phyloP scores from a whole-genome alignment of 2,888 invertebrate species.

The Tetragonula carbonaria region DNA sequence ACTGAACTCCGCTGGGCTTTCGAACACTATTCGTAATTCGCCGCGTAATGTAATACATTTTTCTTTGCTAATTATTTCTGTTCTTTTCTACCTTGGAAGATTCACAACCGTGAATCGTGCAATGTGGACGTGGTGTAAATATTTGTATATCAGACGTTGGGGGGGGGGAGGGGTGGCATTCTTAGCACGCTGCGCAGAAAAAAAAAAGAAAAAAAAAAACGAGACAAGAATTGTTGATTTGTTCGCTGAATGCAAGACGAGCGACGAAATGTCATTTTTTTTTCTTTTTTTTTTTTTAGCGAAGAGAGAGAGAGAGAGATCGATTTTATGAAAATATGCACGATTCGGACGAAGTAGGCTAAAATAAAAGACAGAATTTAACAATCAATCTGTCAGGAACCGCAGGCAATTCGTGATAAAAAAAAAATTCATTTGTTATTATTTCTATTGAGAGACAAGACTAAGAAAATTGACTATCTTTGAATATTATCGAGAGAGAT shows the following conservation, averaged over 20 bases:
- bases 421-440: no score
- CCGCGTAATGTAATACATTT: no score
- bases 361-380: no score
- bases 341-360: no score
- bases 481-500: no score
- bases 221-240: background rate
- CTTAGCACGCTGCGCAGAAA: constrained; percentile 23
- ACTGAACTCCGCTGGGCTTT: constrained; percentile 2
- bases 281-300: no score
- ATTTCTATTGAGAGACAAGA: no score
- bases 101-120: constrained; percentile 47
- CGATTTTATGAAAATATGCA: no score
- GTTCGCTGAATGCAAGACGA: constrained; percentile 4
- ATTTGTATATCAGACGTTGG: constrained; percentile 46
- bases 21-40: constrained; percentile 18
- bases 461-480: no score
- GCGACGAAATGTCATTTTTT: background rate
- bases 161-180: constrained; percentile 8
- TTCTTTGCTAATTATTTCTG: background rate
- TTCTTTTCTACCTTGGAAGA: background rate
- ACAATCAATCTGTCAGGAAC: no score
- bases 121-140: constrained; percentile 51
- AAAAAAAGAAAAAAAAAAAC: constrained; percentile 13
- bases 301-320: no score
- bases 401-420: no score